These are phyloP conservation scores for Calonectris borealis DNA, from an alignment of 2,113 vertebrate genomes.

Conservation along the genomic window DNA sequence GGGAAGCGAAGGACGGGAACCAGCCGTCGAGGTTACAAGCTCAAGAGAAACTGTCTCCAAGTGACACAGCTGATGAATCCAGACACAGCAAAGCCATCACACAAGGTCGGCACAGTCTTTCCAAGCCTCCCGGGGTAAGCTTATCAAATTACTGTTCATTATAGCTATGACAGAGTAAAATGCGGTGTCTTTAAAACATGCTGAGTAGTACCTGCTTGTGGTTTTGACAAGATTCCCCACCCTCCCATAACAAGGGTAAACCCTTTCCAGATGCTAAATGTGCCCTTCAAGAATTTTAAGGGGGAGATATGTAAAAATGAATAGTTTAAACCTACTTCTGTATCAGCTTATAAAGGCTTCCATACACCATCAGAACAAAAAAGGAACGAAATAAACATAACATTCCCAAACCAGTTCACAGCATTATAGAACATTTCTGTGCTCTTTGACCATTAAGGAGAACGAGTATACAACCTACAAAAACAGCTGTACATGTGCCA, in stretches of 20 bases:
- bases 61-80: background rate
- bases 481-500: background rate
- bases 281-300: background rate
- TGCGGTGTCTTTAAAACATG: background rate
- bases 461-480: background rate
- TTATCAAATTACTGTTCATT: background rate
- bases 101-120: background rate
- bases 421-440: background rate
- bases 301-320: background rate
- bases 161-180: background rate
- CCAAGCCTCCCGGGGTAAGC: background rate
- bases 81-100: background rate
- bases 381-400: rapidly evolving
- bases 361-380: background rate
- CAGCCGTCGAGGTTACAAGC: rapidly evolving
- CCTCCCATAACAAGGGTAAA: background rate
- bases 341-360: background rate
- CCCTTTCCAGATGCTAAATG: background rate
- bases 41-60: background rate
- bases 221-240: background rate
- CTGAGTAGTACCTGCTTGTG: background rate
- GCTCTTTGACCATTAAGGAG: background rate
- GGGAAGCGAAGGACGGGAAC: background rate
- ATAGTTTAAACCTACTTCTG: background rate
- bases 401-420: background rate